Evolutionary conservation across 1,140 invertebrate species (phyloP).

Genomic region (Philotrypesis tridentata): DNA sequence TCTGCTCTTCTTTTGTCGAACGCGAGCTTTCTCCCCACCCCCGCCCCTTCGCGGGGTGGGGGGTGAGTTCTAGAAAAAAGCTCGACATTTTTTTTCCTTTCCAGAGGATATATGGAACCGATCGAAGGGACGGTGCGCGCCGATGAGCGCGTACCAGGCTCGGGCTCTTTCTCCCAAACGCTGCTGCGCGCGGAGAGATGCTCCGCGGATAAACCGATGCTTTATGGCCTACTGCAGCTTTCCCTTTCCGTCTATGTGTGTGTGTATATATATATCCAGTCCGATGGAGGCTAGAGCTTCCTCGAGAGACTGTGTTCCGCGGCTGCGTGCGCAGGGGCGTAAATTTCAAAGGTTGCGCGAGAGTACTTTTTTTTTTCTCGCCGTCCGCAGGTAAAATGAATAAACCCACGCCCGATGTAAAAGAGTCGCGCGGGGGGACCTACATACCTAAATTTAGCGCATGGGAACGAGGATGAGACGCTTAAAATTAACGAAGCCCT

Average conservation of each 20-base stretch:
- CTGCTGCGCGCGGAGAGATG: slow-evolving; percentile 19
- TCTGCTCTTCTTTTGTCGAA: background rate
- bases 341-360: background rate
- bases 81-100: background rate
- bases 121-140: background rate
- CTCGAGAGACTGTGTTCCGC: too few species aligned
- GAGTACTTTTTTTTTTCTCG: too few species aligned
- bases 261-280: too few species aligned
- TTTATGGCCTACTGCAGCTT: background rate
- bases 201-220: slow-evolving; percentile 16
- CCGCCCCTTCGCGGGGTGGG: background rate
- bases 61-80: background rate
- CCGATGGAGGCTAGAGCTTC: too few species aligned
- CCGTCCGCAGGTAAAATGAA: too few species aligned
- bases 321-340: background rate
- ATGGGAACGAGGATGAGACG: too few species aligned
- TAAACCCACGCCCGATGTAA: too few species aligned
- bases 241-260: too few species aligned
- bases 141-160: slow-evolving; percentile 18
- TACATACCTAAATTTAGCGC: too few species aligned
- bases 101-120: background rate
- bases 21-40: background rate
- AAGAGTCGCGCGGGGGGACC: too few species aligned
- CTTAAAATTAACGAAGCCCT: background rate
- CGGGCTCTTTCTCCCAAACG: background rate